Base-by-base conservation (phyloP, 23 tunicate genomes). In the Styela plicata region DNA sequence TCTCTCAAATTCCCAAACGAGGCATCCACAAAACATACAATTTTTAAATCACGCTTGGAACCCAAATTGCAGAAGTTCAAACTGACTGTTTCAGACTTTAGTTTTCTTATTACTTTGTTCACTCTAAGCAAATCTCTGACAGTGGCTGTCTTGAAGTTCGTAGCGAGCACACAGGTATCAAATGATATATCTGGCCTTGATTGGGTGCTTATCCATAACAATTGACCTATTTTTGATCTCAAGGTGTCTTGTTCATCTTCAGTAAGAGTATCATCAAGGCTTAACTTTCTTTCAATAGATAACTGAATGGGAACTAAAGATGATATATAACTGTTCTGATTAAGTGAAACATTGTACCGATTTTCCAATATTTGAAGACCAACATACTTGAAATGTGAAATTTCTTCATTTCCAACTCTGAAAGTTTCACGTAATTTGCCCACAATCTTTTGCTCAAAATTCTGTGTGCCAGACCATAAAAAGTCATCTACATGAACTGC, bases 1-100 rank as follows among this genome's bases (percentile, higher is more conserved):
- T 80, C 84, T 2, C 16, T 2, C 2, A 80, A 24, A 80, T 80
- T 80, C 2, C 74, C 84, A 80, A 80, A 67, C 30, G 83, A 57
- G 1, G 83, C 83, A 79, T 79, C 83, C 3, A 73, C 22, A 32
- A 2, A 79, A 10, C 36, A 57, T 61, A 64, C 71, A 2, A 79
- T 2, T 80, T 80, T 80, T 30, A 80, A 23, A 66, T 67, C 2
- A 18, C 3, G 2, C 2, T 2, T 7, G 22, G 3, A 5, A 52
- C 83, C 83, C 24, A 80, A 64, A 31, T 13, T 2, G 1, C 20
- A 2, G 13, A 28, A 80, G 3, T 57, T 57, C 64, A 80, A 16
- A 2, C 10, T 36, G 2, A 80, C 16, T 65, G 31, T 16, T 3
- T 24, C 74, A n/a, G 74, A 66, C 10, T 67, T 67, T 7, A 31